Conservation (phyloP, 2,113 vertebrate genomes). For the Cercocebus atys region DNA sequence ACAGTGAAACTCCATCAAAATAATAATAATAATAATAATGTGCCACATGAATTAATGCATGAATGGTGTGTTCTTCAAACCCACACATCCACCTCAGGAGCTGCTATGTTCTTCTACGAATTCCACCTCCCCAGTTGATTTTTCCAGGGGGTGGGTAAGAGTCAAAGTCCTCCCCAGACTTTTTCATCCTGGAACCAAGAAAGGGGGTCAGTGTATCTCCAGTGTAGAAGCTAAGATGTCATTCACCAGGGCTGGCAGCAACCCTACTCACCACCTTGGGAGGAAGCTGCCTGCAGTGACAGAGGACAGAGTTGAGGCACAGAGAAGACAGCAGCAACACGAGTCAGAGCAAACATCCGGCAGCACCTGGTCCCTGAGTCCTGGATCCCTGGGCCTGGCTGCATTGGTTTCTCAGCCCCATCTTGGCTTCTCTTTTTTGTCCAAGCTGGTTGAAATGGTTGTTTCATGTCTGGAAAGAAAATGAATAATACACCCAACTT, state of each 20-base stretch:
- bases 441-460: neutral
- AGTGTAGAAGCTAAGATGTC: neutral
- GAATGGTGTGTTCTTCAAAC: neutral
- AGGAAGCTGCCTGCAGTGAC: neutral
- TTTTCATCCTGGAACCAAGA: slow-evolving; percentile 6
- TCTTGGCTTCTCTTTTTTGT: neutral
- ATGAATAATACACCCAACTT: neutral
- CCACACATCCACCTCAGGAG: too few species aligned
- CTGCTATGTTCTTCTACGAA: neutral
- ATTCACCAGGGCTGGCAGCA: neutral
- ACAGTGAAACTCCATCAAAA: too few species aligned
- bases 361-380: fast-evolving
- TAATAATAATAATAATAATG: neutral
- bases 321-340: neutral
- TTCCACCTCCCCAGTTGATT: neutral
- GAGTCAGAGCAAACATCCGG: neutral
- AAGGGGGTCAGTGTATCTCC: neutral
- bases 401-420: neutral
- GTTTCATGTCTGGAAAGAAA: neutral
- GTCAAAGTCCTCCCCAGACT: neutral
- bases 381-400: too few species aligned
- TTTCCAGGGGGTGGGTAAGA: neutral
- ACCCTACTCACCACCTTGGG: too few species aligned
- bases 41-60: neutral
- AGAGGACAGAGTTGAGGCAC: neutral